Base-by-base conservation (phyloP, 2,888 invertebrate genomes). In the Clitarchus hookeri region DNA sequence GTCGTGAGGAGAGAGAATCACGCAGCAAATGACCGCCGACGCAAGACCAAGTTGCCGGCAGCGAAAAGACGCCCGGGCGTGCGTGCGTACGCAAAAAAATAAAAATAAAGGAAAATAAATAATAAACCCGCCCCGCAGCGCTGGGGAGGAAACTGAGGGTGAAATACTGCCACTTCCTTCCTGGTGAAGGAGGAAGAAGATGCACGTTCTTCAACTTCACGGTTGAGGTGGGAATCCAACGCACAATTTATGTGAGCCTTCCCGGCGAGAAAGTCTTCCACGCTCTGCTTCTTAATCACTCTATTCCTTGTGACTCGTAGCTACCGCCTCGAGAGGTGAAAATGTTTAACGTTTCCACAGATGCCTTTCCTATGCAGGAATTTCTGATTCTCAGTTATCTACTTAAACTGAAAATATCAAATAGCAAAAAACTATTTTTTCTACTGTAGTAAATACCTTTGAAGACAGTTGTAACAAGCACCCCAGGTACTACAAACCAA, bases 101-200 rank as follows among this genome's bases (percentile, higher is more conserved):
- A 8, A 65, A 65, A 65, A n/a, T 11, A 12, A 65, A 65, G 11
- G 65, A 1, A 12, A 53, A 65, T 3, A 3, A 65, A n/a, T 2
- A 65, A 65, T 11, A 65, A 65, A 19, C 23, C n/a, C 4, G 36
- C 48, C 48, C 8, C 48, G 65, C 65, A 23, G 65, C 23, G 8
- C 65, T 3, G 65, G 19, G 65, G n/a, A 65, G 65, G 65, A 12
- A 65, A 65, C 65, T 23, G 65, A 65, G 65, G 65, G 65, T 65
- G 65, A 65, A 65, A 65, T 65, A 65, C 65, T 65, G 16, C 65
- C n/a, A 23, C 65, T 65, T 65, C 65, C 65, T 65, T 65, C 65
- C 65, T 65, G 11, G 3, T 65, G 65, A 8, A 2, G 48, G 0
- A 65, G 23, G 65, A 19, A 16, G n/a, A 65, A 65, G 65, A 65